Conservation (phyloP, 2,797 vertebrate species). For the Phoebastria nigripes region DNA sequence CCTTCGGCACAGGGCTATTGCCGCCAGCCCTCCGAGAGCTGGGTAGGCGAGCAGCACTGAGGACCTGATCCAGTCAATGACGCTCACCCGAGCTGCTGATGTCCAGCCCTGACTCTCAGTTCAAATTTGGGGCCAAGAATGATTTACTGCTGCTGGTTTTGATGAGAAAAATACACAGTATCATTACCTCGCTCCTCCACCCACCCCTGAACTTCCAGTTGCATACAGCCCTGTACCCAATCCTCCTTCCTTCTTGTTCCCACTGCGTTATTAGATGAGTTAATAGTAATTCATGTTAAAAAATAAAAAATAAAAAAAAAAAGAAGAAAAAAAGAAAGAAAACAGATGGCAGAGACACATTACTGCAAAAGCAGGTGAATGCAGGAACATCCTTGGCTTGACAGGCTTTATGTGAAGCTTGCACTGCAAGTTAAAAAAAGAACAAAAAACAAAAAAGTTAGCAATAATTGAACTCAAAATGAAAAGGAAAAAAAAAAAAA, state of each 20-base stretch:
- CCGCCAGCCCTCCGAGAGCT: not conserved
- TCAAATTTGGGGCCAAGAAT: slow-evolving; percentile 7
- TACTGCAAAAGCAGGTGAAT: slow-evolving; percentile 85
- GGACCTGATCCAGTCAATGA: not conserved
- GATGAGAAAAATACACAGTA: not conserved
- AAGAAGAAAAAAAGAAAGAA: slow-evolving; percentile 37
- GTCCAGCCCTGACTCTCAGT: not conserved
- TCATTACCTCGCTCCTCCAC: not conserved
- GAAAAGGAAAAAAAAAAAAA: not conserved
- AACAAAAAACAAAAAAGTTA: slow-evolving; percentile 77
- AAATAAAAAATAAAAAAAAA: not conserved
- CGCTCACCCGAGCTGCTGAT: not conserved
- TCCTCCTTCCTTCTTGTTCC: slow-evolving; percentile 57
- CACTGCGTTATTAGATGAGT: slow-evolving; percentile 70
- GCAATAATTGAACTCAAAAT: slow-evolving; percentile 70
- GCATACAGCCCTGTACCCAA: not conserved
- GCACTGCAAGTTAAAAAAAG: slow-evolving; percentile 85
- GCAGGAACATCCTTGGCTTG: slow-evolving; percentile 83
- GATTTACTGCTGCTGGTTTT: slow-evolving; percentile 10
- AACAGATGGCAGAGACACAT: slow-evolving; percentile 78
- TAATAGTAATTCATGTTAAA: slow-evolving; percentile 76
- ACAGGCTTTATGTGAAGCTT: slow-evolving; percentile 87
- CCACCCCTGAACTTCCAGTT: not conserved
- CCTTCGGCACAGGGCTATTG: not conserved
- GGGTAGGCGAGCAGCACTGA: not conserved